These are phyloP conservation scores for Dolichotis patagonum DNA, from an alignment of 2,113 vertebrate genomes.

Conservation along the genomic window DNA sequence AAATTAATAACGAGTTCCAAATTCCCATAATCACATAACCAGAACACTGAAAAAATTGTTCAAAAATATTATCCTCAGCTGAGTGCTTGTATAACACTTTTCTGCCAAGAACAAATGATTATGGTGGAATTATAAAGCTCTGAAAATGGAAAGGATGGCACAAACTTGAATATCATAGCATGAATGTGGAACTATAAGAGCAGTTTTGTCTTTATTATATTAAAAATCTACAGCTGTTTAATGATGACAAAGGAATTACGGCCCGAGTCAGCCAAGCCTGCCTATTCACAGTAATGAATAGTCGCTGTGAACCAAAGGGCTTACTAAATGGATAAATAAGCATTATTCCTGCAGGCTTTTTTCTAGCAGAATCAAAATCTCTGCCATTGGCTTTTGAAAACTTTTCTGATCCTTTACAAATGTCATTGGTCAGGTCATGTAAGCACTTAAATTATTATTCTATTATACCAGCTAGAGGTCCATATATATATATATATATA, in stretches of 20 bases:
- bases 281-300: slow-evolving; percentile 74
- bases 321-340: slow-evolving; percentile 54
- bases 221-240: slow-evolving; percentile 79
- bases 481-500: too few species aligned
- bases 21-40: slow-evolving; percentile 77
- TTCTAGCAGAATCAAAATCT: slow-evolving; percentile 64
- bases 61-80: slow-evolving; percentile 82
- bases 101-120: slow-evolving; percentile 82
- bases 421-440: slow-evolving; percentile 15
- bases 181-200: slow-evolving; percentile 74
- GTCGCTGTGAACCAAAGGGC: slow-evolving; percentile 51
- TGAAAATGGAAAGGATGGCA: slow-evolving; percentile 80
- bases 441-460: not conserved
- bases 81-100: slow-evolving; percentile 80
- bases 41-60: slow-evolving; percentile 82
- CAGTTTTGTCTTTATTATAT: slow-evolving; percentile 80
- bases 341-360: slow-evolving; percentile 36
- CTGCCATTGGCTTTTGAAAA: slow-evolving; percentile 34
- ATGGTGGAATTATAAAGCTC: slow-evolving; percentile 77
- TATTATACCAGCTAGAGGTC: slow-evolving; percentile 3
- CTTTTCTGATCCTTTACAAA: slow-evolving; percentile 44
- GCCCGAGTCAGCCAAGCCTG: slow-evolving; percentile 67
- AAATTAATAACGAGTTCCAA: slow-evolving; percentile 81
- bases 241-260: slow-evolving; percentile 79
- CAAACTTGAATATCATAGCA: slow-evolving; percentile 68